Percentiles rank a stretch among this genome's conserved stretches.
phyloP scores from a whole-genome alignment of 2,888 invertebrate genomes.

The Pristionchus entomophagus region DNA sequence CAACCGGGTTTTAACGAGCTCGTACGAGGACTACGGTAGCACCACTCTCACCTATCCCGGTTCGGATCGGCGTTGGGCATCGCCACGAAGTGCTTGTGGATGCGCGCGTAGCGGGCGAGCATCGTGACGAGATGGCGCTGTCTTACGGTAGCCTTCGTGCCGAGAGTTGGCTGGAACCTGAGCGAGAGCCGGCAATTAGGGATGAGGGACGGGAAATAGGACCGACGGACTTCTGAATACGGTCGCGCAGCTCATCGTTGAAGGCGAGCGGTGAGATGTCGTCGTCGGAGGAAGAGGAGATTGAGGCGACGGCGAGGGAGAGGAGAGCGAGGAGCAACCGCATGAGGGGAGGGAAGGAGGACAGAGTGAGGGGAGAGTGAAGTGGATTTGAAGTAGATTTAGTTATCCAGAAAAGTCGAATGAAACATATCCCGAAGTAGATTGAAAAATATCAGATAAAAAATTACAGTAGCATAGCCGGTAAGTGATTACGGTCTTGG shows the following conservation, averaged over 20 bases:
- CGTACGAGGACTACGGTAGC: not conserved
- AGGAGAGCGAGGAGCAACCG: constrained; percentile 11
- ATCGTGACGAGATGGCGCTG: not conserved
- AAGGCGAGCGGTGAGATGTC: not conserved
- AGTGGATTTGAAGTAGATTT: too few species aligned
- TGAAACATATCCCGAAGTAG: too few species aligned
- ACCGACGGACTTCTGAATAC: not conserved
- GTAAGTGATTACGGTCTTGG: not conserved
- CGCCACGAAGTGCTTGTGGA: constrained; percentile 23
- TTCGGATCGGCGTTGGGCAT: not conserved
- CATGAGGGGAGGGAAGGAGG: not conserved
- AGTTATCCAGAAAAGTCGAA: too few species aligned
- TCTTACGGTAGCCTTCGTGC: not conserved
- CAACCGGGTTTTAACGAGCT: not conserved
- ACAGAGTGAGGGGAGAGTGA: not conserved
- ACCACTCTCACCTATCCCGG: not conserved
- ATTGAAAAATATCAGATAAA: too few species aligned
- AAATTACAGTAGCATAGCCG: not conserved
- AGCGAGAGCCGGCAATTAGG: not conserved
- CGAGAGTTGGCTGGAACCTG: not conserved
- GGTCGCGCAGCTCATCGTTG: constrained; percentile 33
- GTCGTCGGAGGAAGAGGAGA: too few species aligned
- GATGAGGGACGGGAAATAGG: not conserved
- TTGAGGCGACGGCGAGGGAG: not conserved
- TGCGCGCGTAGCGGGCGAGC: constrained; percentile 8